A percentile compares a stretch with the other conserved stretches of the same genome.
phyloP scores from a whole-genome alignment of 2,797 vertebrate genomes.

The Nyctalus aviator region DNA sequence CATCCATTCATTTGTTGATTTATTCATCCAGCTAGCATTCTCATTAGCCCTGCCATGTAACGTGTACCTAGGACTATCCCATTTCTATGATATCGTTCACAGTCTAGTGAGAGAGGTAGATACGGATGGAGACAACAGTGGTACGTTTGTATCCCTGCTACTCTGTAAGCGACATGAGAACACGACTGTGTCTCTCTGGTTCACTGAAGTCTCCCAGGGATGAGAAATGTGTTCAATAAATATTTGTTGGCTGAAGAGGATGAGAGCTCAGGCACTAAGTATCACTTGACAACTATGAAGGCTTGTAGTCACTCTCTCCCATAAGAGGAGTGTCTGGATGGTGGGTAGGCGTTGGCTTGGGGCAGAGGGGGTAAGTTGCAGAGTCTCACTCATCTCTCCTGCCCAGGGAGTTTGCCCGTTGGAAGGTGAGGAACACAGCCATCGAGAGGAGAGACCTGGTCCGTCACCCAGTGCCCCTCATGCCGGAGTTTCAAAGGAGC shows the following conservation, averaged over 20 bases:
- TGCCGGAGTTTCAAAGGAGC: constrained; percentile 99
- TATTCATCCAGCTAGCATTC: not conserved
- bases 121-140: not conserved
- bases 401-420: constrained; percentile 99
- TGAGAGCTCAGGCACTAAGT: not conserved
- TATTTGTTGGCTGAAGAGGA: not conserved
- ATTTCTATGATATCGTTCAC: not conserved
- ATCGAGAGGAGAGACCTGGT: constrained; percentile 97
- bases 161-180: not conserved
- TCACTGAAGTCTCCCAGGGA: not conserved
- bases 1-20: not conserved
- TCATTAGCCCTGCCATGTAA: not conserved
- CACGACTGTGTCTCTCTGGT: accelerated
- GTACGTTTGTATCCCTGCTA: not conserved
- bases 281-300: not conserved
- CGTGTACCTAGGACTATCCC: not conserved
- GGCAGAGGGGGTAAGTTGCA: not conserved
- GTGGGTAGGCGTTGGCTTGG: not conserved
- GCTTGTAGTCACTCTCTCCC: not conserved
- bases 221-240: not conserved
- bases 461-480: constrained; percentile 96
- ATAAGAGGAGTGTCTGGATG: not conserved
- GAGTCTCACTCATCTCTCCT: constrained; percentile 59
- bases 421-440: constrained; percentile 99
- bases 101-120: not conserved